Conservation (phyloP, 1,140 invertebrate genomes). For the Mercenaria mercenaria region DNA sequence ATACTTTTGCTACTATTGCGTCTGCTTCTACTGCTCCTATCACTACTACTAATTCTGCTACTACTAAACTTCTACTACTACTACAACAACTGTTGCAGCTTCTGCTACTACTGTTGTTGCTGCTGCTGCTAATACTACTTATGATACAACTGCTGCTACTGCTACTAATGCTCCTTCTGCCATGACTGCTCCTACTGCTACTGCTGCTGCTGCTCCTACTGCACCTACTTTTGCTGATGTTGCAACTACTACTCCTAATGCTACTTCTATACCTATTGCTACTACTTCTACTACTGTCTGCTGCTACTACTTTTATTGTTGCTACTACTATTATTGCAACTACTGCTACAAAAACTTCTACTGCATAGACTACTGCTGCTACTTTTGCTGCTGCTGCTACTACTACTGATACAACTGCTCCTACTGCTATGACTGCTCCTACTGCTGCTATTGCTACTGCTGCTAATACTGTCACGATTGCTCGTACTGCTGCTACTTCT, state of each 20-base stretch:
- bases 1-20: conserved; percentile 66
- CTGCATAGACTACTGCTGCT: no score
- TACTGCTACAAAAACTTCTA: conserved; percentile 17
- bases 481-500: no score
- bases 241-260: conserved; percentile 55
- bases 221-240: conserved; percentile 46
- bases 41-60: conserved; percentile 65
- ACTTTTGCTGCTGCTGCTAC: no score
- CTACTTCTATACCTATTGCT: conserved; percentile 57
- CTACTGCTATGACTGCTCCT: no score
- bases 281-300: conserved; percentile 43
- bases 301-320: no score
- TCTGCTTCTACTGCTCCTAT: conserved; percentile 66
- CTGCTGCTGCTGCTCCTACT: conserved; percentile 59
- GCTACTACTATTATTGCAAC: background rate
- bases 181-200: conserved; percentile 59
- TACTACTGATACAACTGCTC: no score
- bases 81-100: conserved; percentile 47
- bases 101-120: conserved; percentile 48
- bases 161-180: conserved; percentile 49
- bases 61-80: conserved; percentile 49
- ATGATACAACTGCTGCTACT: conserved; percentile 44
- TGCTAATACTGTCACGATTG: no score
- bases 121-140: conserved; percentile 12
- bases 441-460: no score